A percentile compares a stretch with the other conserved stretches of the same genome.
Evolutionary conservation across 2,113 vertebrate species (phyloP).

Genomic region (Tursiops truncatus): DNA sequence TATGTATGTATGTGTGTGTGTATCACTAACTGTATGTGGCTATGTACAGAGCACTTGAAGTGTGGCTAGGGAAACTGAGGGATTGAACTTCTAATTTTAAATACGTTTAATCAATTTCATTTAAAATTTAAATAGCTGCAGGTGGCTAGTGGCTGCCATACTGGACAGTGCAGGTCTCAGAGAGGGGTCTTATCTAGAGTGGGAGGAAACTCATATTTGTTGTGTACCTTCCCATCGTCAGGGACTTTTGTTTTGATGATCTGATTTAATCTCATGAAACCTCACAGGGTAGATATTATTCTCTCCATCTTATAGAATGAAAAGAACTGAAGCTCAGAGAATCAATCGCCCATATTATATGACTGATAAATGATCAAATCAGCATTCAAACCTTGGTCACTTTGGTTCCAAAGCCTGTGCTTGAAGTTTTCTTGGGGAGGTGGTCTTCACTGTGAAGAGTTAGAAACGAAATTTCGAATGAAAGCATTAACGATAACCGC

Average conservation of each 20-base stretch:
- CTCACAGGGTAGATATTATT: neutral
- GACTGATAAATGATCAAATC: slow-evolving; percentile 13
- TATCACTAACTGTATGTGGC: neutral
- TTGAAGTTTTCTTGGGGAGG: neutral
- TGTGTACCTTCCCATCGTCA: neutral
- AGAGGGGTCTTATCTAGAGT: neutral
- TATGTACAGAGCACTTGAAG: neutral
- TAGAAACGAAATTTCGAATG: neutral
- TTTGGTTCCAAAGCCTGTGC: neutral
- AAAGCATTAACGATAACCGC: neutral
- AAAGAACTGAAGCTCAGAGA: neutral
- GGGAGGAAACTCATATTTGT: neutral
- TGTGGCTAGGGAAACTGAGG: neutral
- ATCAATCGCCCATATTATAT: neutral
- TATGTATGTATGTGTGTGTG: neutral
- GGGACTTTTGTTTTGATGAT: neutral
- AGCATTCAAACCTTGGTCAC: neutral
- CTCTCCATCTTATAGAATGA: neutral
- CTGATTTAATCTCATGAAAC: neutral
- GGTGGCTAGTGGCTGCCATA: neutral
- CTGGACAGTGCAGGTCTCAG: neutral
- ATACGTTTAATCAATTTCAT: slow-evolving; percentile 13
- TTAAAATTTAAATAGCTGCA: neutral
- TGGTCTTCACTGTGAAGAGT: neutral
- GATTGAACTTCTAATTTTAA: slow-evolving; percentile 42